These are phyloP conservation scores for Spilogale gracilis DNA, from an alignment of 2,113 vertebrate species.

Conservation along the genomic window DNA sequence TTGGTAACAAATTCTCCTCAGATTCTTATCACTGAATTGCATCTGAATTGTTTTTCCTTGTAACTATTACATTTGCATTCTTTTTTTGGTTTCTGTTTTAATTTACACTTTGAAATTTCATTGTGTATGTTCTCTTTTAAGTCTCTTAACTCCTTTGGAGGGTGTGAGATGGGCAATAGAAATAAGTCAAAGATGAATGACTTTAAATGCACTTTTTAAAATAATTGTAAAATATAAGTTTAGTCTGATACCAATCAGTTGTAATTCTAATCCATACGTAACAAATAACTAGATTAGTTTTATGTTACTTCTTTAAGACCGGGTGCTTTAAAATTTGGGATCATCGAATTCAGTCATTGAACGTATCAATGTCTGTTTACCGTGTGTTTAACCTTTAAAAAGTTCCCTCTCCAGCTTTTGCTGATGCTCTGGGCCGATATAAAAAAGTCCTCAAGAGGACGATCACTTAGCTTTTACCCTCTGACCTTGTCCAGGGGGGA, in stretches of 20 bases:
- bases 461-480: conserved; percentile 91
- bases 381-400: conserved; percentile 90
- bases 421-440: conserved; percentile 88
- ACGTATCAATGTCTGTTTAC: conserved; percentile 90
- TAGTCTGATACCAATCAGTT: conserved; percentile 81
- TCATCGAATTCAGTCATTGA: conserved; percentile 91
- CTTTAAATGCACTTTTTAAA: background rate
- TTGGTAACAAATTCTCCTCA: conserved; percentile 14
- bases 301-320: background rate
- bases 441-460: conserved; percentile 88
- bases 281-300: conserved; percentile 6
- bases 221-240: conserved; percentile 69
- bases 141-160: background rate
- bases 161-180: background rate
- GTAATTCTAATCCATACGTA: conserved; percentile 37
- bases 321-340: conserved; percentile 83
- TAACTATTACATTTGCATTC: background rate
- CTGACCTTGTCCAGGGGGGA: conserved; percentile 94
- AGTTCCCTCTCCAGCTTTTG: conserved; percentile 90
- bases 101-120: conserved; percentile 27
- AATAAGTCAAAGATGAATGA: background rate
- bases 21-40: background rate
- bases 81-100: background rate
- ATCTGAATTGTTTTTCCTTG: background rate
- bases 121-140: background rate